Conservation (phyloP, 2,797 vertebrate species). For the Catharus ustulatus region DNA sequence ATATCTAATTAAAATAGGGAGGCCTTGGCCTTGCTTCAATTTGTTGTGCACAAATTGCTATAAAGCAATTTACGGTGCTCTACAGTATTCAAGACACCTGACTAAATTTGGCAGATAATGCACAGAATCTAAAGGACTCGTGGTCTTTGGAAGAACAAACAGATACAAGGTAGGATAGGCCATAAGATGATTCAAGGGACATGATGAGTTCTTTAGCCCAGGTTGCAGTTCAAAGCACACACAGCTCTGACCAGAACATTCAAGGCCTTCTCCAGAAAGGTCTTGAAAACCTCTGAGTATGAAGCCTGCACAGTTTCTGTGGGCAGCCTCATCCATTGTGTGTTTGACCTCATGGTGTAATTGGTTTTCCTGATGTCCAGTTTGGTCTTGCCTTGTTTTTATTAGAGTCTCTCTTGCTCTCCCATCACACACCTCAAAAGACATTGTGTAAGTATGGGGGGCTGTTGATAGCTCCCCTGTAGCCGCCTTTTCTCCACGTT, state of each 20-base stretch:
- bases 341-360: background rate
- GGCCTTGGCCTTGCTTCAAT: accelerated
- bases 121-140: background rate
- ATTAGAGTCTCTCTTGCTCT: background rate
- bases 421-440: background rate
- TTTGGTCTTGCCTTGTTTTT: background rate
- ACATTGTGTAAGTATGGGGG: background rate
- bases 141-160: background rate
- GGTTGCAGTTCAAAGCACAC: background rate
- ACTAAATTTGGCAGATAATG: background rate
- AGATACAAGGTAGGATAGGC: background rate
- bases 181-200: background rate
- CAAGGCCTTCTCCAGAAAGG: background rate
- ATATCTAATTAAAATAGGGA: background rate
- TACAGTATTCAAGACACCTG: background rate
- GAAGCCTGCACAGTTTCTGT: background rate
- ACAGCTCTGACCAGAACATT: accelerated
- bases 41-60: background rate
- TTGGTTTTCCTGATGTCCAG: background rate
- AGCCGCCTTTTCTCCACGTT: background rate
- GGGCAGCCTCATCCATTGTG: background rate
- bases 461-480: background rate
- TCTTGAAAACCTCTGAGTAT: background rate
- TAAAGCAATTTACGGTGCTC: background rate
- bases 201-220: background rate